phyloP scores from a whole-genome alignment of 2,888 invertebrate species.

The Antheraea yamamai region DNA sequence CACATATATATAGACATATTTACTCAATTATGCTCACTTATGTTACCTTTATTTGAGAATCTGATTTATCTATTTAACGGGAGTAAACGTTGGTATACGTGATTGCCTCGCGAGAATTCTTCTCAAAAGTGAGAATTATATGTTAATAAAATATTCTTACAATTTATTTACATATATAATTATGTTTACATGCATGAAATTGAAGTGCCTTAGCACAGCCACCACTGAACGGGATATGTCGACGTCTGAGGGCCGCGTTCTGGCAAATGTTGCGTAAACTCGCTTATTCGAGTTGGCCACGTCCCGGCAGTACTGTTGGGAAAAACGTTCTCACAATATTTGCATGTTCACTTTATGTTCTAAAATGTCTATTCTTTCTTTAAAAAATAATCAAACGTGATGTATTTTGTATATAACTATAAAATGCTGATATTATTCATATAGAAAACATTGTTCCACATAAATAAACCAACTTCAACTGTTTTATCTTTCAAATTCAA shows the following conservation, averaged over 20 bases:
- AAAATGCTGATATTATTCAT: too few relatives aligned
- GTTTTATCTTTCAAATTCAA: too few relatives aligned
- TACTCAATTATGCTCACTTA: background rate
- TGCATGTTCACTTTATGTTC: background rate
- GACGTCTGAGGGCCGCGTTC: constrained; percentile 95
- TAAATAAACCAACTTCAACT: too few relatives aligned
- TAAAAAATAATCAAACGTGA: background rate
- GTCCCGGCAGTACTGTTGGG: constrained; percentile 92
- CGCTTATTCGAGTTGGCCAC: constrained; percentile 93
- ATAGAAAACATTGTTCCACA: too few relatives aligned
- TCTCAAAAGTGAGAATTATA: background rate
- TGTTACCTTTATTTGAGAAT: background rate
- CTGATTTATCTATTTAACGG: background rate
- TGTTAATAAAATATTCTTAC: background rate
- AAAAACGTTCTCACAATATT: constrained; percentile 24
- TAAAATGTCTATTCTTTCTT: background rate
- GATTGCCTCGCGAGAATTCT: background rate
- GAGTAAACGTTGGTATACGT: background rate
- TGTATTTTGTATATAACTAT: too few relatives aligned
- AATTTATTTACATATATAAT: constrained; percentile 19
- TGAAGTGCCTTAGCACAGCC: constrained; percentile 90
- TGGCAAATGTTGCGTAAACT: constrained; percentile 94
- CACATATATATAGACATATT: background rate
- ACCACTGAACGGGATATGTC: constrained; percentile 97
- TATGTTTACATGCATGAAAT: constrained; percentile 92